Conservation (phyloP, 2,797 vertebrate species). For the Thaleichthys pacificus region DNA sequence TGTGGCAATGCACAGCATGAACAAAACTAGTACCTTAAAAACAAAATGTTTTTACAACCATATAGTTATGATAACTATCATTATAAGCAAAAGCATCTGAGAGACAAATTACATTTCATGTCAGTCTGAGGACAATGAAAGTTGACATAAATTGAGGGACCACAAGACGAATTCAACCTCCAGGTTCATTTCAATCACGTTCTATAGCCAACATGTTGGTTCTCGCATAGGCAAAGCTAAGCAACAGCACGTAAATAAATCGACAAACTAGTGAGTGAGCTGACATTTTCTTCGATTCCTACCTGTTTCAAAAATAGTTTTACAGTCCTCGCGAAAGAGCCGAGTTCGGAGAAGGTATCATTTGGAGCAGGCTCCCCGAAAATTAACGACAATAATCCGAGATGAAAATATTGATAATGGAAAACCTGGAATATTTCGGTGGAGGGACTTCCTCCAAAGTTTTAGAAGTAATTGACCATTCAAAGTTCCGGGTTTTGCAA, state of each 20-base stretch:
- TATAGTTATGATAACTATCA: no score
- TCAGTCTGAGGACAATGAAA: not conserved
- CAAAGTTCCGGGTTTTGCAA: constrained; percentile 76
- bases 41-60: not conserved
- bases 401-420: not conserved
- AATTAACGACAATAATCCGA: not conserved
- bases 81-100: no score
- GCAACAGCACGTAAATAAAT: not conserved
- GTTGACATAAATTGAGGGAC: not conserved
- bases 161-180: not conserved
- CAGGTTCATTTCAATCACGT: not conserved
- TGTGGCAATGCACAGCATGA: not conserved
- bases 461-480: constrained; percentile 48
- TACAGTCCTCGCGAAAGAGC: constrained; percentile 23
- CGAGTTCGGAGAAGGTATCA: constrained; percentile 17
- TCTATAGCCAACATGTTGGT: not conserved
- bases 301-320: constrained; percentile 63
- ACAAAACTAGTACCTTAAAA: not conserved
- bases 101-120: no score
- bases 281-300: constrained; percentile 41
- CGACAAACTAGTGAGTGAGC: not conserved
- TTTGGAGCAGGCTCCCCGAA: constrained; percentile 11
- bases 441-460: constrained; percentile 28
- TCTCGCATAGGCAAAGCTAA: not conserved
- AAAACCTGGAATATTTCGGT: not conserved